phyloP scores from a whole-genome alignment of 2,113 vertebrate genomes.

The Ginglymostoma cirratum region DNA sequence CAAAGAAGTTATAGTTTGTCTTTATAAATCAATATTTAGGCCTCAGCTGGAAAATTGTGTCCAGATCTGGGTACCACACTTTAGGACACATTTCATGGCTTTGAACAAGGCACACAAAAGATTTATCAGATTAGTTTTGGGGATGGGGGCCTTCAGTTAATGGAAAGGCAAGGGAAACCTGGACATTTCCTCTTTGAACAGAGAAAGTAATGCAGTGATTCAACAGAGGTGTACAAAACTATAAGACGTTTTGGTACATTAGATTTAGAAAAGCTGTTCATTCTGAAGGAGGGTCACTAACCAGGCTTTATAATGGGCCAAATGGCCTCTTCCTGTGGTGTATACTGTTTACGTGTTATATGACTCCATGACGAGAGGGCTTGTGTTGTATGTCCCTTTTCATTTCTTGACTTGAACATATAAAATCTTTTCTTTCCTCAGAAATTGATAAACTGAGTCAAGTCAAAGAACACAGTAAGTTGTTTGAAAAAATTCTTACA shows the following conservation, averaged over 20 bases:
- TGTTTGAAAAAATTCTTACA: background rate
- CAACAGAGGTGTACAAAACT: background rate
- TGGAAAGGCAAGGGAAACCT: background rate
- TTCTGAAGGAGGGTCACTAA: background rate
- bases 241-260: background rate
- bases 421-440: background rate
- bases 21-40: background rate
- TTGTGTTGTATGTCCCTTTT: background rate
- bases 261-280: background rate
- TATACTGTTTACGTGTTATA: background rate
- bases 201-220: background rate
- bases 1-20: background rate
- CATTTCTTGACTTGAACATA: background rate
- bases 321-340: background rate
- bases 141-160: background rate
- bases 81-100: background rate
- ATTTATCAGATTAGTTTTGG: background rate
- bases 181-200: background rate
- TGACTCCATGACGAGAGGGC: background rate
- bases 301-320: background rate
- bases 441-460: background rate
- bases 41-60: background rate
- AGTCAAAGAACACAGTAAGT: background rate
- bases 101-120: background rate
- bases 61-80: background rate